A percentile compares a stretch with the other conserved stretches of the same genome.
Conservation (phyloP, 2,113 vertebrate genomes). For the Potamarius usumacintae region DNA sequence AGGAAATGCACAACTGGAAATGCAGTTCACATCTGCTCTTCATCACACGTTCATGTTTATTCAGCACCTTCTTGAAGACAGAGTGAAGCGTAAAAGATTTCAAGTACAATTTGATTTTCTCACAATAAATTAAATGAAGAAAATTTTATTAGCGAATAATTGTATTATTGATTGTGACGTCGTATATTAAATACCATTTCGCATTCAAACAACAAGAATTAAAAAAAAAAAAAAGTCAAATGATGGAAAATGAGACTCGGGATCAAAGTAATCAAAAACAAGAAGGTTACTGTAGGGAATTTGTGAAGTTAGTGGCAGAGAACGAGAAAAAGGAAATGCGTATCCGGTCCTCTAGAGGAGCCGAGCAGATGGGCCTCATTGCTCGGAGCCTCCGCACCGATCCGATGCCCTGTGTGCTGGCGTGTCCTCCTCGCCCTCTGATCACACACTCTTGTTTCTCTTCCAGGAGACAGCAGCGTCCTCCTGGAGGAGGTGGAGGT, state of each 20-base stretch:
- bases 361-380: not conserved
- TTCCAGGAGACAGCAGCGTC: slow-evolving; percentile 87
- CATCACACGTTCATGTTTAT: not conserved
- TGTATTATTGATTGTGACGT: too few species aligned
- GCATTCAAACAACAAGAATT: too few species aligned
- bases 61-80: not conserved
- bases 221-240: too few species aligned
- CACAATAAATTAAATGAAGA: too few species aligned
- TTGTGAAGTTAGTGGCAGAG: not conserved
- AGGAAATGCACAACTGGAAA: not conserved
- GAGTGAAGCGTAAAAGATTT: not conserved
- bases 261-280: not conserved
- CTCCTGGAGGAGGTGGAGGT: slow-evolving; percentile 76
- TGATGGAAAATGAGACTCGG: not conserved
- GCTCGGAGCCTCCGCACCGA: not conserved
- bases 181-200: too few species aligned
- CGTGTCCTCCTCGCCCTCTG: not conserved
- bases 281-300: not conserved
- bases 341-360: not conserved
- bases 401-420: not conserved
- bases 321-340: not conserved
- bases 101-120: not conserved
- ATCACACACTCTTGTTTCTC: slow-evolving; percentile 25
- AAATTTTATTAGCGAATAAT: too few species aligned
- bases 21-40: slow-evolving; percentile 9